These are phyloP conservation scores for Scortum barcoo DNA, from an alignment of 2,113 vertebrate species.

Conservation along the genomic window DNA sequence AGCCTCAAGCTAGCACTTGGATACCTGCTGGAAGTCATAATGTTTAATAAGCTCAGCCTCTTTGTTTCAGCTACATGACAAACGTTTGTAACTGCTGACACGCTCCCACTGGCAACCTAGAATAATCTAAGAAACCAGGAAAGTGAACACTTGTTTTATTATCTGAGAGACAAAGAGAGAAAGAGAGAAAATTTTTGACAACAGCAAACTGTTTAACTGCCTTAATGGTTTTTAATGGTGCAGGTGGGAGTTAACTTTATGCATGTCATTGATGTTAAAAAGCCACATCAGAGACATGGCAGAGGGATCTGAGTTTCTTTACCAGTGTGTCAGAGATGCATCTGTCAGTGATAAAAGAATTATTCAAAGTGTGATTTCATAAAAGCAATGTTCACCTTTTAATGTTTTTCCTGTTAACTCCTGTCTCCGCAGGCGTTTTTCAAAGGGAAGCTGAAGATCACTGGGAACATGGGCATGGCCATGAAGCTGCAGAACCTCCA, in stretches of 20 bases:
- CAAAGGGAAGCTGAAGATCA: slow-evolving; percentile 94
- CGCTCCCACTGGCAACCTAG: no score
- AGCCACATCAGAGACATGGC: neutral
- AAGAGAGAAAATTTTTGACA: no score
- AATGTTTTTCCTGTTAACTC: neutral
- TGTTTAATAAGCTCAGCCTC: neutral
- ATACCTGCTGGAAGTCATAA: neutral
- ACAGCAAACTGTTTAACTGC: no score
- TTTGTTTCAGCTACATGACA: neutral
- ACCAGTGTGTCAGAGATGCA: neutral
- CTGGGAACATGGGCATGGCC: slow-evolving; percentile 94
- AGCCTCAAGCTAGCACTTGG: neutral
- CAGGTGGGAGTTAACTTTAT: no score
- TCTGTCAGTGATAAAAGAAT: neutral
- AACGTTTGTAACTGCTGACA: no score
- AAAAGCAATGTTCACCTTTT: neutral
- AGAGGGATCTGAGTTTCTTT: neutral
- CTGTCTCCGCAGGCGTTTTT: slow-evolving; percentile 88
- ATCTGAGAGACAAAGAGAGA: no score
- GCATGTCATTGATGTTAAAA: neutral
- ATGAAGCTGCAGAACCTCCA: slow-evolving; percentile 96
- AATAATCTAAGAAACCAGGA: no score
- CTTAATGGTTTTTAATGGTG: no score
- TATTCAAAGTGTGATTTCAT: neutral
- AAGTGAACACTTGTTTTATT: no score